phyloP scores from a whole-genome alignment of 2,797 vertebrate genomes.

The Tachyglossus aculeatus region DNA sequence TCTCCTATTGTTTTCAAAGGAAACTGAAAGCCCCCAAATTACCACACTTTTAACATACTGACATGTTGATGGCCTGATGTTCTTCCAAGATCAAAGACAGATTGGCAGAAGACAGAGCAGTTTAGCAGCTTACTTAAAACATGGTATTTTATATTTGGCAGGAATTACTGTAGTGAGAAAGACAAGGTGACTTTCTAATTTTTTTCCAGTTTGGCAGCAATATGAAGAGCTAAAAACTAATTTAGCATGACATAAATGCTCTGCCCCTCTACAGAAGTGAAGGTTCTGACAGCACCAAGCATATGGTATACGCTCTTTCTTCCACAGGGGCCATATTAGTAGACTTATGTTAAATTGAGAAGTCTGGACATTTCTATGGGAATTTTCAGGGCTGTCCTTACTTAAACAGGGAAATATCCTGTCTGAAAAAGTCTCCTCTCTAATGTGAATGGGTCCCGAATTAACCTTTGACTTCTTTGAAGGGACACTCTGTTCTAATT shows the following conservation, averaged over 20 bases:
- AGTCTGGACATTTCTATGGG: constrained; percentile 5
- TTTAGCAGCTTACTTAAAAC: constrained; percentile 61
- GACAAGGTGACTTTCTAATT: constrained; percentile 72
- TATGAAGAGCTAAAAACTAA: constrained; percentile 69
- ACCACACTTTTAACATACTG: constrained; percentile 70
- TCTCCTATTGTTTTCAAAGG: constrained; percentile 51
- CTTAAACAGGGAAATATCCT: constrained; percentile 2
- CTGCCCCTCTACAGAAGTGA: constrained; percentile 28
- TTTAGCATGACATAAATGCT: constrained; percentile 68
- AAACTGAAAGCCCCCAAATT: constrained; percentile 71
- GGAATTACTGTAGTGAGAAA: constrained; percentile 63
- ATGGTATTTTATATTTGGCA: constrained; percentile 68
- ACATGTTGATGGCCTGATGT: constrained; percentile 72
- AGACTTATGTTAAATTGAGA: constrained; percentile 15
- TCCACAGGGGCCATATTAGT: constrained; percentile 11
- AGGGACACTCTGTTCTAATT: neutral
- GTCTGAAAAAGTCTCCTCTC: constrained; percentile 2
- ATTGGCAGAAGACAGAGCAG: constrained; percentile 69
- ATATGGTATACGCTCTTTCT: constrained; percentile 30
- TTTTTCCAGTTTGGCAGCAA: constrained; percentile 61
- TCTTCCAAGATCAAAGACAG: constrained; percentile 67
- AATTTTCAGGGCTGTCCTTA: constrained; percentile 38
- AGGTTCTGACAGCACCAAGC: constrained; percentile 45
- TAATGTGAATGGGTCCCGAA: neutral
- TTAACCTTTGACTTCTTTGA: constrained; percentile 22